Percentiles rank a stretch among this genome's conserved stretches.
Conservation (phyloP, 1,140 invertebrate genomes). For the Diuraphis noxia region DNA sequence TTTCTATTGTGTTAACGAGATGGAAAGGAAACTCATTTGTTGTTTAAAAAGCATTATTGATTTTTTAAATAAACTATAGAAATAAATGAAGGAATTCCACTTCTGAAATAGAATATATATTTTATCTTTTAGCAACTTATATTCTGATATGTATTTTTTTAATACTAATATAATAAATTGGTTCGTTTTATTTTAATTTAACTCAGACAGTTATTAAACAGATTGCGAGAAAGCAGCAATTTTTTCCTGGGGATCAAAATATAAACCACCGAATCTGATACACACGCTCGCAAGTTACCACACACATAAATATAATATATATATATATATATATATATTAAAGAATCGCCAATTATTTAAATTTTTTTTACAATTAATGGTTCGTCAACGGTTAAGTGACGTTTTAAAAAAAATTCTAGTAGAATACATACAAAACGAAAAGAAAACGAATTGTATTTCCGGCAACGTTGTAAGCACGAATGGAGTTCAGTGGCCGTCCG, state of each 20-base stretch:
- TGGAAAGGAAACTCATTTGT: not conserved
- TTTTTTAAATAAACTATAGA: not conserved
- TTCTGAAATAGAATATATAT: not conserved
- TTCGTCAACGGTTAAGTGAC: not conserved
- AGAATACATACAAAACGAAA: not conserved
- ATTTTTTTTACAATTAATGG: not conserved
- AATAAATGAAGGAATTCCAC: not conserved
- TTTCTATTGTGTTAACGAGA: not conserved
- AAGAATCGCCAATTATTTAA: not conserved
- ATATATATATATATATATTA: too few relatives aligned
- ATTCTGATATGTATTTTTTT: not conserved
- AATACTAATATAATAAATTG: not conserved
- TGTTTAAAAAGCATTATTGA: not conserved
- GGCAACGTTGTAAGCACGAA: not conserved
- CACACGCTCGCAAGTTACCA: too few relatives aligned
- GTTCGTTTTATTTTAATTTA: not conserved
- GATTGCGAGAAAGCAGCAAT: not conserved
- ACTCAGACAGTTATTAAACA: not conserved
- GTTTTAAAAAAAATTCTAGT: not conserved
- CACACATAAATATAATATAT: too few relatives aligned
- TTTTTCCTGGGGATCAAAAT: not conserved
- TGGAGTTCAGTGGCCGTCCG: conserved; percentile 47
- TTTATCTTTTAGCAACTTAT: not conserved
- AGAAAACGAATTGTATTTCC: conserved; percentile 33
- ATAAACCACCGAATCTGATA: too few relatives aligned